A percentile compares a stretch with the other conserved stretches of the same genome.
Evolutionary conservation across 2,888 invertebrate species (phyloP).

Genomic region (Plebejus argus): DNA sequence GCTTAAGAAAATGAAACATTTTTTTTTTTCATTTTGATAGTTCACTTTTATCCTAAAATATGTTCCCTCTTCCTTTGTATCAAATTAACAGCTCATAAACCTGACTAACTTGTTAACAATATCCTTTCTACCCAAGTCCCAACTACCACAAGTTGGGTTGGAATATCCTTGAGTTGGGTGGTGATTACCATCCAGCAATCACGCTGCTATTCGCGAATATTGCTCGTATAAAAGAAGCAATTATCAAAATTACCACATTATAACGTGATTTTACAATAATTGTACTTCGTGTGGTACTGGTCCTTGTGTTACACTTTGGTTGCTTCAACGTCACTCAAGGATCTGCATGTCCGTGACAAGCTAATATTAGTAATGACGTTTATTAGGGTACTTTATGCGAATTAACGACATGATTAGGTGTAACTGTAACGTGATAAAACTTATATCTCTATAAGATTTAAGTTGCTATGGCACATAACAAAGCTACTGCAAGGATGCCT

Average conservation of each 20-base stretch:
- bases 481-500: no score
- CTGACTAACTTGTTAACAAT: background rate
- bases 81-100: no score
- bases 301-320: slow-evolving; percentile 7
- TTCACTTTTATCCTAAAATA: background rate
- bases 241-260: slow-evolving; percentile 28
- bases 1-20: no score
- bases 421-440: background rate
- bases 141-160: no score
- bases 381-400: background rate
- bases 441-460: no score
- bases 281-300: slow-evolving; percentile 15
- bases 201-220: slow-evolving; percentile 12
- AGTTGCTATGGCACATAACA: no score
- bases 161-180: background rate
- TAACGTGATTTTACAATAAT: slow-evolving; percentile 25
- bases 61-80: no score
- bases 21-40: background rate
- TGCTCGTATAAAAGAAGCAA: slow-evolving; percentile 26
- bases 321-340: slow-evolving; percentile 20
- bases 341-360: background rate
- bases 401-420: background rate
- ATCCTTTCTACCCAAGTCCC: background rate
- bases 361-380: slow-evolving; percentile 11
- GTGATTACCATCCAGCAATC: background rate